These are phyloP conservation scores for Laspeyria flexula DNA, from an alignment of 2,888 invertebrate species.

Conservation along the genomic window DNA sequence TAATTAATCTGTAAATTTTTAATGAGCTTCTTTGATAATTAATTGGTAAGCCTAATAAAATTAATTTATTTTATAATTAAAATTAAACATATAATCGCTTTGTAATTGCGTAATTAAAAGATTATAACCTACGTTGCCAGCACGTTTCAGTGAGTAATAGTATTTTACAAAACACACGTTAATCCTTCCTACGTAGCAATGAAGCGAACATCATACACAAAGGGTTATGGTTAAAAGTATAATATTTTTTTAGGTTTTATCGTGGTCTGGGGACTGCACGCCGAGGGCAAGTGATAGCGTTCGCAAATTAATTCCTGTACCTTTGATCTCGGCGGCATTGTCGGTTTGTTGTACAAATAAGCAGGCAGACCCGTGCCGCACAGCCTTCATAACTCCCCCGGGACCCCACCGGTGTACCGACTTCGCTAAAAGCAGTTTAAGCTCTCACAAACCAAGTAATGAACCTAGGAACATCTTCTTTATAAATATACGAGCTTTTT, in stretches of 20 bases:
- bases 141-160: background rate
- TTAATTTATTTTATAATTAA: no score
- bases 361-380: conserved; percentile 46
- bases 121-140: background rate
- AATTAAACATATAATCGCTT: no score
- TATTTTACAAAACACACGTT: conserved; percentile 17
- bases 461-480: conserved; percentile 38
- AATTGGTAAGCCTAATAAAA: no score
- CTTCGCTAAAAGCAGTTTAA: conserved; percentile 56
- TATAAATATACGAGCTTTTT: conserved; percentile 32
- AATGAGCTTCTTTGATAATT: no score
- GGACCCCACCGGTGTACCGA: conserved; percentile 49
- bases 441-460: conserved; percentile 56
- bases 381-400: conserved; percentile 55
- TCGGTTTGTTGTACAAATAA: conserved; percentile 76
- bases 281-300: conserved; percentile 62
- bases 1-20: no score
- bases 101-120: no score
- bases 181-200: conserved; percentile 15
- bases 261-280: conserved; percentile 50
- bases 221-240: conserved; percentile 46
- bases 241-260: conserved; percentile 62
- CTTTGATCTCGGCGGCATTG: conserved; percentile 78
- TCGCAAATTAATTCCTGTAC: conserved; percentile 78
- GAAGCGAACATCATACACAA: conserved; percentile 7